Evolutionary conservation across 2,797 vertebrate genomes (phyloP).

Genomic region (Urocyon cinereoargenteus): DNA sequence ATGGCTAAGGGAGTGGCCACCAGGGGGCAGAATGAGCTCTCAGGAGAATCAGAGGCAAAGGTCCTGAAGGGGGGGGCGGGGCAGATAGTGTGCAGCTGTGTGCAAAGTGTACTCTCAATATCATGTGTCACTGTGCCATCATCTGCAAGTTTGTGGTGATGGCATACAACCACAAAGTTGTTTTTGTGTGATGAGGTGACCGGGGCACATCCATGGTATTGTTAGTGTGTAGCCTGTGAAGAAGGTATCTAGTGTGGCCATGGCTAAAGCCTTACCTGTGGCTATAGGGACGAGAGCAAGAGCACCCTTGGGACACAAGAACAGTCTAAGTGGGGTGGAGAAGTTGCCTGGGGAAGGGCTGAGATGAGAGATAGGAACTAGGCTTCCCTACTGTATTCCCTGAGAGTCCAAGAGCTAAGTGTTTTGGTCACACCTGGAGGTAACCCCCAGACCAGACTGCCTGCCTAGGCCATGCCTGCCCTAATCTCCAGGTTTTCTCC

Average conservation of each 20-base stretch:
- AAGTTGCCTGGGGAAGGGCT: not conserved
- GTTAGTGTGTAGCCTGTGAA: not conserved
- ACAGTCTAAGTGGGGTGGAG: not conserved
- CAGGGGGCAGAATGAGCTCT: conserved; percentile 82
- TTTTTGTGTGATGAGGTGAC: not conserved
- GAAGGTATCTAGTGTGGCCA: not conserved
- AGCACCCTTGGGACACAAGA: not conserved
- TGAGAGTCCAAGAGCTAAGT: not conserved
- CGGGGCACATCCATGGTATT: not conserved
- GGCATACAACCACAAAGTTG: not conserved
- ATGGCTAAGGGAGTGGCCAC: conserved; percentile 73
- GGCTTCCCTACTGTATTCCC: not conserved
- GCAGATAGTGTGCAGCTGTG: not conserved
- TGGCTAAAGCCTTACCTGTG: not conserved
- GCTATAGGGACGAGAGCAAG: not conserved
- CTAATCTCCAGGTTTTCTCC: not conserved
- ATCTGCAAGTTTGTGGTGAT: not conserved
- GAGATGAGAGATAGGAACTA: not conserved
- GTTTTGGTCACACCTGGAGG: not conserved
- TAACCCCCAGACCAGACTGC: not conserved
- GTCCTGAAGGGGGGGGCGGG: conserved; percentile 8
- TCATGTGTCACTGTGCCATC: not conserved
- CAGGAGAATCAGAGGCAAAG: conserved; percentile 49
- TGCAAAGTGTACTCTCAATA: not conserved
- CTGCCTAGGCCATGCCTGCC: not conserved